Evolutionary conservation across 2,888 invertebrate species (phyloP), one percentile per base, ranked within the genome.

Genomic region (Notodonta ziczac): DNA sequence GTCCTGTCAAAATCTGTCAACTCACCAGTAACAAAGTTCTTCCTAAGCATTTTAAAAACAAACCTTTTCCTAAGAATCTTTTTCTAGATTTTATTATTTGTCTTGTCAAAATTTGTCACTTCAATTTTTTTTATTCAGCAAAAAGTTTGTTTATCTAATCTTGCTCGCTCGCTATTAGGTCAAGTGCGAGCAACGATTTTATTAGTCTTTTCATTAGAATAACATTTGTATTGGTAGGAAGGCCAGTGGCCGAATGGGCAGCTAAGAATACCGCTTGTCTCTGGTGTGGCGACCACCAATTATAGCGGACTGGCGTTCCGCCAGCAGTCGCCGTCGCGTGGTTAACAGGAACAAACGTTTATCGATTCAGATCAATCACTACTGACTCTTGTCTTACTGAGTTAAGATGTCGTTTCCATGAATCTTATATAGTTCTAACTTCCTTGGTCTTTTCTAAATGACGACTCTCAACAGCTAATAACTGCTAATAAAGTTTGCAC

Each of bases 231-330:
- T 77, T 69, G 72, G 76, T 80, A 76, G 85, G 88, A 90, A 92
- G 90, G 90, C 90, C 90, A 89, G 87, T 94, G 90, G 88, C 93
- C 91, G 92, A 93, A 88, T 81, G 78, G 73, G 67, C 87, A 86
- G 93, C 95, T 96, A 96, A 95, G 95, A 96, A 96, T 96, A 96
- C 94, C 94, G 91, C 84, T 84, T 89, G 90, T 93, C 91, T 94
- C 94, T 94, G 85, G 81, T 86, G 83, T 94, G 92, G 93, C 94
- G 94, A 97, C 96, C 96, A 96, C 97, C 97, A 96, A 97, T 96
- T 97, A 97, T 97, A 97, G 97, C 95, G 95, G 95, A 95, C 96
- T 97, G 97, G 97, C 96, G 86, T 70, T 76, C 67, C 93, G 97
- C 97, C 97, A 97, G 95, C 80, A 76, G 87, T 78, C 89, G 89